These are phyloP conservation scores for Synanthedon andrenaeformis DNA, from an alignment of 2,888 invertebrate species.

Conservation along the genomic window DNA sequence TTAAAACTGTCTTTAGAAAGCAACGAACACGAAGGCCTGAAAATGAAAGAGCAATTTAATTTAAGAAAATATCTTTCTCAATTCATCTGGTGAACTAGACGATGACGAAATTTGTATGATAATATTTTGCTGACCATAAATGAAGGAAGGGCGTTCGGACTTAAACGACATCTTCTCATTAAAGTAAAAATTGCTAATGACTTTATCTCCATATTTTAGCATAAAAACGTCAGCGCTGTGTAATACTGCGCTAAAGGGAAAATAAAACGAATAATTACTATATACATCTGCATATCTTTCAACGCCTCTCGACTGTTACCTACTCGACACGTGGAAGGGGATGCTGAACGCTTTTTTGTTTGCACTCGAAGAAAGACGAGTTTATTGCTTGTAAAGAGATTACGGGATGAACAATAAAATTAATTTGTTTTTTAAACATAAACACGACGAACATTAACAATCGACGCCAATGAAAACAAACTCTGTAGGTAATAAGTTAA, in stretches of 20 bases:
- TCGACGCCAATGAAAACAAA: too few species aligned
- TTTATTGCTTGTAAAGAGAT: slow-evolving; percentile 23
- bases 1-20: too few species aligned
- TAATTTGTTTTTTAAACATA: slow-evolving; percentile 1
- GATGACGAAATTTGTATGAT: slow-evolving; percentile 30
- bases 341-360: slow-evolving; percentile 37
- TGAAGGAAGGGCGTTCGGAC: slow-evolving; percentile 25
- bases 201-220: slow-evolving; percentile 65
- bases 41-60: slow-evolving; percentile 9
- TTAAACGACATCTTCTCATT: slow-evolving; percentile 50
- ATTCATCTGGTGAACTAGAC: slow-evolving; percentile 10
- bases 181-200: slow-evolving; percentile 63
- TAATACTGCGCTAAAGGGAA: slow-evolving; percentile 8
- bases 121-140: slow-evolving; percentile 45
- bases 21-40: not conserved
- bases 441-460: too few species aligned
- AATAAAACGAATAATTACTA: slow-evolving; percentile 32
- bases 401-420: slow-evolving; percentile 10
- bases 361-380: slow-evolving; percentile 22
- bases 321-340: slow-evolving; percentile 43
- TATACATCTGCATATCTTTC: slow-evolving; percentile 59
- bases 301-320: slow-evolving; percentile 33
- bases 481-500: too few species aligned
- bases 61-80: slow-evolving; percentile 15
- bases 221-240: slow-evolving; percentile 55